A percentile compares a stretch with the other conserved stretches of the same genome.
These are phyloP conservation scores for Hylaeus anthracinus DNA, from an alignment of 1,140 invertebrate genomes.

Conservation along the genomic window DNA sequence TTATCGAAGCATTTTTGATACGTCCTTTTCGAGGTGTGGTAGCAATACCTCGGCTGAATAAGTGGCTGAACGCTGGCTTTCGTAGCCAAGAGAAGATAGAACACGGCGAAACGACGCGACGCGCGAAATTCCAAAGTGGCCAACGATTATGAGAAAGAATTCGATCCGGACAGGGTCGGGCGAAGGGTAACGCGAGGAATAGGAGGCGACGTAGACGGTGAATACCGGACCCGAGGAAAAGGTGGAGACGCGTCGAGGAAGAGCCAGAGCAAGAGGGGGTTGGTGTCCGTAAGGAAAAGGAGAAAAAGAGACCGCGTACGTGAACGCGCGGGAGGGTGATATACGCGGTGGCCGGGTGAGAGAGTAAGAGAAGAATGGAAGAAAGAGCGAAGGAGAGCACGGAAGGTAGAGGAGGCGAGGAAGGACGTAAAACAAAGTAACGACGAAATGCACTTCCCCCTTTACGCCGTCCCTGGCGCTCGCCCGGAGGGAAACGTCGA, in stretches of 20 bases:
- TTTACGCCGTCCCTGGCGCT: constrained; percentile 56
- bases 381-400: constrained; percentile 1
- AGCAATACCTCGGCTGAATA: no score
- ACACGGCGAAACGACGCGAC: not conserved
- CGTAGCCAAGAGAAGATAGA: no score
- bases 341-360: not conserved
- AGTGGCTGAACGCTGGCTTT: no score
- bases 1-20: no score
- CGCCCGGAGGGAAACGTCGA: constrained; percentile 77
- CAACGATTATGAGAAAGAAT: not conserved
- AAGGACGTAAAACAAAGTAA: constrained; percentile 80
- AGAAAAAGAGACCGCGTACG: constrained; percentile 37
- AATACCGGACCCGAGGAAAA: constrained; percentile 35
- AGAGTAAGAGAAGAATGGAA: not conserved
- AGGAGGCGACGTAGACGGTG: constrained; percentile 30
- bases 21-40: no score
- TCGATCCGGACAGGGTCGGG: not conserved
- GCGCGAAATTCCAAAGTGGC: no score
- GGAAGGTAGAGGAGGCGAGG: constrained; percentile 42
- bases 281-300: constrained; percentile 50
- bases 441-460: constrained; percentile 78
- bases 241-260: not conserved
- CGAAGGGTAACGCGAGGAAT: constrained; percentile 27
- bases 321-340: constrained; percentile 7
- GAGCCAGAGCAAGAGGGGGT: constrained; percentile 21